Conservation (phyloP, 2,797 vertebrate genomes). For the Clangula hyemalis region DNA sequence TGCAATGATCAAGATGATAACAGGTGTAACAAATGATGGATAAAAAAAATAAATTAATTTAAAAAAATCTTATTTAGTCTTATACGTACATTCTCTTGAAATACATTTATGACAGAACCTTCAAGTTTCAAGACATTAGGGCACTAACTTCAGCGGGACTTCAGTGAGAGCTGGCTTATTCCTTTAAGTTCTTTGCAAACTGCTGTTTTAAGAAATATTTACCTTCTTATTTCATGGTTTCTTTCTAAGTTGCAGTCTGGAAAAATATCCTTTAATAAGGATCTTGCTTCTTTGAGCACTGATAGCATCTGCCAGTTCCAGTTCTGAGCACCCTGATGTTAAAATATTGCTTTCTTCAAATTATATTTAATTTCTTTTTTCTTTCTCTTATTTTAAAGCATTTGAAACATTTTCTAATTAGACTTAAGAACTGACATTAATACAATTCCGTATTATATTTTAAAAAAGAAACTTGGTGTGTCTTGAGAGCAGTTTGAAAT, state of each 20-base stretch:
- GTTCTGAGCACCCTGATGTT: background rate
- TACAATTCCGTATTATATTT: background rate
- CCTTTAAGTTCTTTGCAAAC: background rate
- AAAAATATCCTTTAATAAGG: conserved; percentile 11
- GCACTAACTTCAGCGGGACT: background rate
- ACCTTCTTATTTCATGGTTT: background rate
- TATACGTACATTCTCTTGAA: background rate
- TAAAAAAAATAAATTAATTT: background rate
- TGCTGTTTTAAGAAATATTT: background rate
- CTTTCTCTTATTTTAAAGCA: background rate
- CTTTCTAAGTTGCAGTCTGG: background rate
- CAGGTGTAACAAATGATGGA: background rate
- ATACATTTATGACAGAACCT: background rate
- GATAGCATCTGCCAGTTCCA: background rate
- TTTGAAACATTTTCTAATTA: background rate
- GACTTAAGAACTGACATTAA: background rate
- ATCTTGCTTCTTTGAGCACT: background rate
- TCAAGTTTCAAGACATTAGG: conserved; percentile 8
- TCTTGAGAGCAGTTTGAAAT: background rate
- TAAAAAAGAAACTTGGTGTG: background rate
- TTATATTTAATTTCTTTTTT: background rate
- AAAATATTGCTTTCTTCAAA: background rate
- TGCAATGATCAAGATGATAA: background rate
- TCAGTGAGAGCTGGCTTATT: background rate
- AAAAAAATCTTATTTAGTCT: background rate